These are phyloP conservation scores for Gavialis gangeticus DNA, from an alignment of 2,113 vertebrate genomes.

Conservation along the genomic window DNA sequence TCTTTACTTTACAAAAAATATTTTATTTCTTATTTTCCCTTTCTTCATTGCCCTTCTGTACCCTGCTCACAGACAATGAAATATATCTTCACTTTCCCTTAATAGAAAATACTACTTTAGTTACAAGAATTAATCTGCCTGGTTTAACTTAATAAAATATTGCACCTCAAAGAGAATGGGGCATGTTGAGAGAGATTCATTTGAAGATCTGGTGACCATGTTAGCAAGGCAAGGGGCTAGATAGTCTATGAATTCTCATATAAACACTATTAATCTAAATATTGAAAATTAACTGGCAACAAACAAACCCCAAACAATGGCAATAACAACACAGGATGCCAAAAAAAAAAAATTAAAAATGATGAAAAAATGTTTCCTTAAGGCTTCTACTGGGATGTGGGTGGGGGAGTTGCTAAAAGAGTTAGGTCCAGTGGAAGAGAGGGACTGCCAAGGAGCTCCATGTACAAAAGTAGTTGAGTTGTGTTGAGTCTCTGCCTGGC, in stretches of 20 bases:
- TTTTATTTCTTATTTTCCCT: background rate
- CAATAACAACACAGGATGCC: background rate
- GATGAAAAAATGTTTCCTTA: background rate
- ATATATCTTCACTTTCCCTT: background rate
- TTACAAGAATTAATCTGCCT: accelerated
- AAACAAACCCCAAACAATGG: too few species aligned
- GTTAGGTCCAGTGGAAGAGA: accelerated
- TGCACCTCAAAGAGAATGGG: background rate
- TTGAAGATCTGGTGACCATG: background rate
- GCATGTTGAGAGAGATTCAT: accelerated
- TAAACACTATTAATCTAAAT: background rate
- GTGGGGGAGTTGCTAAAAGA: background rate
- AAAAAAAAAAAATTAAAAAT: background rate
- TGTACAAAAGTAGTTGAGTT: background rate
- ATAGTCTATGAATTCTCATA: background rate
- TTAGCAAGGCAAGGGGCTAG: background rate
- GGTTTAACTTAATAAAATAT: background rate
- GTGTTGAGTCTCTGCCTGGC: background rate
- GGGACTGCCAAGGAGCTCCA: background rate
- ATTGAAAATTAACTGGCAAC: background rate
- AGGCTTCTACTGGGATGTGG: background rate
- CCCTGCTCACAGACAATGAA: background rate
- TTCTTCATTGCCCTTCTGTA: background rate
- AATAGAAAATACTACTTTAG: background rate
- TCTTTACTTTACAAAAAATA: background rate